Evolutionary conservation across 2,797 vertebrate species (phyloP).

Genomic region (Pseudomugil tenellus): DNA sequence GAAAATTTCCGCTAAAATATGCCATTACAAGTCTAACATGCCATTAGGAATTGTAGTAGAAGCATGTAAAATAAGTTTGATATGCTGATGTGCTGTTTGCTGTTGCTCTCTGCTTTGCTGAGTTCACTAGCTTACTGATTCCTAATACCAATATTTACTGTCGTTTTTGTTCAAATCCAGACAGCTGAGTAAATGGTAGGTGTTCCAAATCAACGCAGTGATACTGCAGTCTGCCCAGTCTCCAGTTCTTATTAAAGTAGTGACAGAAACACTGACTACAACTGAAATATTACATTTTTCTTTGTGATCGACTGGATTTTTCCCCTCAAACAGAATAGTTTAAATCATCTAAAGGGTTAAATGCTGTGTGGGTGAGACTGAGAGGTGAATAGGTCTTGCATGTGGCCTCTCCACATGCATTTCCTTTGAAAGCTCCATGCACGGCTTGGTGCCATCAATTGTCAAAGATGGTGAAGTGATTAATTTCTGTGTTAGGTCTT

Average conservation of each 20-base stretch:
- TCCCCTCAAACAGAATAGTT: background rate
- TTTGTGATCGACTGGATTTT: background rate
- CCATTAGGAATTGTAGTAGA: no score
- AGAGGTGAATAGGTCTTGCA: constrained; percentile 21
- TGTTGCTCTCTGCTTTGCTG: background rate
- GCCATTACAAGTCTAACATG: no score
- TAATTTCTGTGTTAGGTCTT: constrained; percentile 72
- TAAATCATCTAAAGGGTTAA: no score
- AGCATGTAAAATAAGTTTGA: no score
- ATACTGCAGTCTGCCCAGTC: background rate
- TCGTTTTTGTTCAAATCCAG: background rate
- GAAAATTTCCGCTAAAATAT: no score
- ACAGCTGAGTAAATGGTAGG: background rate
- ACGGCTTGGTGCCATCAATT: constrained; percentile 64
- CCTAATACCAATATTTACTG: background rate
- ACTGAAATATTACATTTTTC: background rate
- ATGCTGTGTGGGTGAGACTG: constrained; percentile 9
- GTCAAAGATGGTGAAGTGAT: constrained; percentile 72
- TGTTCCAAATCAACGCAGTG: background rate
- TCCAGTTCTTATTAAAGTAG: background rate
- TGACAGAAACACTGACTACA: background rate
- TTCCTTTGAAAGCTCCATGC: constrained; percentile 45
- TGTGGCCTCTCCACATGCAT: constrained; percentile 28
- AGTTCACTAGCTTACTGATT: background rate
- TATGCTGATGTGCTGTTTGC: background rate